phyloP scores from a whole-genome alignment of 2,797 vertebrate species.

The Enteromius viviparus region DNA sequence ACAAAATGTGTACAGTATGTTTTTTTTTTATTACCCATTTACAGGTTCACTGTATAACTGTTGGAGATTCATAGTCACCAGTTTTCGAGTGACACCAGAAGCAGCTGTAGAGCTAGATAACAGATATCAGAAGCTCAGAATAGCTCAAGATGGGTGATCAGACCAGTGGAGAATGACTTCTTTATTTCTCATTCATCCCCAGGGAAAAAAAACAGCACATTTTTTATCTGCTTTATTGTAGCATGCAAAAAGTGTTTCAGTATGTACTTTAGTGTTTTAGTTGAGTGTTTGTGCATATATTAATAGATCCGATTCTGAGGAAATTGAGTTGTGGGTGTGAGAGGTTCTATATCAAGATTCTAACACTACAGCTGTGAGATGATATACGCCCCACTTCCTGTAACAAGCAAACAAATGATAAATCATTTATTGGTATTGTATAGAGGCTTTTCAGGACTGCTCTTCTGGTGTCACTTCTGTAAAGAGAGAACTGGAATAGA shows the following conservation, averaged over 20 bases:
- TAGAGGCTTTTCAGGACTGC: neutral
- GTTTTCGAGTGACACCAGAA: neutral
- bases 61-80: neutral
- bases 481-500: neutral
- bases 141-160: neutral
- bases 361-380: neutral
- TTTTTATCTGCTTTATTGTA: neutral
- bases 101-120: neutral
- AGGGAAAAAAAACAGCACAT: neutral
- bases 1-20: neutral
- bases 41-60: neutral
- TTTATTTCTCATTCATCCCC: neutral
- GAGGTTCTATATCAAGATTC: neutral
- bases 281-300: neutral
- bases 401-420: conserved; percentile 35
- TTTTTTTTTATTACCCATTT: neutral
- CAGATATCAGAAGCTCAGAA: neutral
- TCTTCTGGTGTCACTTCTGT: neutral
- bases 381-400: conserved; percentile 43
- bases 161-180: neutral
- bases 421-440: conserved; percentile 20
- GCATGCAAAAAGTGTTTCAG: neutral
- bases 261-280: neutral
- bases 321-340: conserved; percentile 7
- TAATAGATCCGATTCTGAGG: neutral